A percentile compares a stretch with the other conserved stretches of the same genome.
Evolutionary conservation across 1,140 invertebrate species (phyloP).

Genomic region (Danaus melanippus): DNA sequence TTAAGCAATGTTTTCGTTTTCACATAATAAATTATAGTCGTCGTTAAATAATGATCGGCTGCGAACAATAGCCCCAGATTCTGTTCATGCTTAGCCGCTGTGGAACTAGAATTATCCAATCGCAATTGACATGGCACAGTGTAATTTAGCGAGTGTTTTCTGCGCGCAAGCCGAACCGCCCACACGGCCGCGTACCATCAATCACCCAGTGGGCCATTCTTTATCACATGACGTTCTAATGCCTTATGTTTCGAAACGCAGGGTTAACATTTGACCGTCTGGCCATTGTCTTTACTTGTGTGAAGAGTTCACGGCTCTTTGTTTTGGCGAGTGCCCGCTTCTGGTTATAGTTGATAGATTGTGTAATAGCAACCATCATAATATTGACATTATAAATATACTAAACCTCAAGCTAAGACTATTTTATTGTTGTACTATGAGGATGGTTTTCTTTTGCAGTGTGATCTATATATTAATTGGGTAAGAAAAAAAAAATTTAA

Average conservation of each 20-base stretch:
- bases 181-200: slow-evolving; percentile 47
- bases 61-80: slow-evolving; percentile 30
- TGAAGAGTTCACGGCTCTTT: slow-evolving; percentile 34
- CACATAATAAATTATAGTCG: slow-evolving; percentile 29
- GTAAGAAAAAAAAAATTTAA: no score
- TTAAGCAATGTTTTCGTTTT: slow-evolving; percentile 29
- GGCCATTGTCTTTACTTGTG: slow-evolving; percentile 36
- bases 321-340: slow-evolving; percentile 23
- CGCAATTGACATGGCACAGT: slow-evolving; percentile 39
- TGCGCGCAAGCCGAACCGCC: slow-evolving; percentile 41
- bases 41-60: slow-evolving; percentile 26
- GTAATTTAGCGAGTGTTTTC: slow-evolving; percentile 60
- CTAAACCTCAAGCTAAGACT: no score
- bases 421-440: no score
- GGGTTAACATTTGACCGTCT: slow-evolving; percentile 50
- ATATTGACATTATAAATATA: no score
- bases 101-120: slow-evolving; percentile 45
- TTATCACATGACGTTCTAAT: slow-evolving; percentile 62
- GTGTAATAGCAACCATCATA: no score
- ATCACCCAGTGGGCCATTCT: slow-evolving; percentile 53
- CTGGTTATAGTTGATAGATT: slow-evolving; percentile 10
- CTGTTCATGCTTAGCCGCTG: slow-evolving; percentile 18
- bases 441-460: no score
- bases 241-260: slow-evolving; percentile 44
- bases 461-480: no score